A percentile compares a stretch with the other conserved stretches of the same genome.
These are phyloP conservation scores for Diachrysia chrysitis DNA, from an alignment of 2,888 invertebrate genomes.

Conservation along the genomic window DNA sequence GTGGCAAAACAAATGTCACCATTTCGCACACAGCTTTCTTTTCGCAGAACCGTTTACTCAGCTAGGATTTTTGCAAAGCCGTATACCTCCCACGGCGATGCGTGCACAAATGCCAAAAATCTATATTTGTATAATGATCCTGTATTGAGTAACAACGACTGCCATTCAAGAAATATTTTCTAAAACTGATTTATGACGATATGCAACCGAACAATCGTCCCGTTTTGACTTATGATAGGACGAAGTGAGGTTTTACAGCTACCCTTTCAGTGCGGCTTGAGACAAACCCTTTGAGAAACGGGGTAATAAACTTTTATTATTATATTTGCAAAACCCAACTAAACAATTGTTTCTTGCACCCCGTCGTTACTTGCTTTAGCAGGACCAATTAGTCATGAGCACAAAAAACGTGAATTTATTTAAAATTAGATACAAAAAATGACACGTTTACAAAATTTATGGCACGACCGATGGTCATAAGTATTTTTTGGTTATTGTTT, in stretches of 20 bases:
- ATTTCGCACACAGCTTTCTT: constrained; percentile 78
- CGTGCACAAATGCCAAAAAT: constrained; percentile 86
- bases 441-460: constrained; percentile 81
- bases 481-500: constrained; percentile 79
- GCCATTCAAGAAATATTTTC: constrained; percentile 79
- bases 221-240: constrained; percentile 84
- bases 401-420: constrained; percentile 77
- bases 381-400: constrained; percentile 85
- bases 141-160: constrained; percentile 83
- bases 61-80: constrained; percentile 75
- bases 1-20: constrained; percentile 74
- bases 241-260: constrained; percentile 76
- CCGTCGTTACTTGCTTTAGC: constrained; percentile 76
- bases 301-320: constrained; percentile 88
- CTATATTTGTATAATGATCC: constrained; percentile 89
- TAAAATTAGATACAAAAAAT: constrained; percentile 80
- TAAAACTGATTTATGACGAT: constrained; percentile 86
- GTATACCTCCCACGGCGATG: constrained; percentile 85
- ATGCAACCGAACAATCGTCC: constrained; percentile 85
- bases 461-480: constrained; percentile 74
- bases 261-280: constrained; percentile 81
- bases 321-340: constrained; percentile 85
- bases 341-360: constrained; percentile 81
- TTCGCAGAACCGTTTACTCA: constrained; percentile 76
- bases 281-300: constrained; percentile 87